Evolutionary conservation across 2,888 invertebrate genomes (phyloP).

Genomic region (Neocrepidodera transversa): DNA sequence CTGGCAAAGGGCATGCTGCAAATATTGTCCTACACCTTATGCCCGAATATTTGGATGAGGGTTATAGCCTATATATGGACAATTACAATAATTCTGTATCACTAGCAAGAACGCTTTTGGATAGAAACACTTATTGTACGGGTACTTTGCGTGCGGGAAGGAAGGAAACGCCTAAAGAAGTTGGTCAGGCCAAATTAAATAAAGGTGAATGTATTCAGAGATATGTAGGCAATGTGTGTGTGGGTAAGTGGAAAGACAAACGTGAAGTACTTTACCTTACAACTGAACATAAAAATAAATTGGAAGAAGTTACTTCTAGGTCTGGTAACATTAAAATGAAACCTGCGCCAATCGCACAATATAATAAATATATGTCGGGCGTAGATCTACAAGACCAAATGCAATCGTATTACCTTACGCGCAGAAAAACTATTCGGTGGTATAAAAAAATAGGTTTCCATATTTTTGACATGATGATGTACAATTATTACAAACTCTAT

Average conservation of each 20-base stretch:
- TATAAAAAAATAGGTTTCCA: not conserved
- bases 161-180: slow-evolving; percentile 7
- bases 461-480: not conserved
- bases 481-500: not conserved
- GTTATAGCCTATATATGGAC: slow-evolving; percentile 2
- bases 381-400: no score
- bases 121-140: no score
- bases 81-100: slow-evolving; percentile 13
- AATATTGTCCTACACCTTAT: slow-evolving; percentile 8
- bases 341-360: slow-evolving; percentile 2
- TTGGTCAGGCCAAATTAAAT: slow-evolving; percentile 6
- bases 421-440: no score
- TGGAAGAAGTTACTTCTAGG: not conserved
- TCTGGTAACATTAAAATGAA: slow-evolving; percentile 1
- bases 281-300: not conserved
- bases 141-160: slow-evolving; percentile 7
- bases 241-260: slow-evolving; percentile 8
- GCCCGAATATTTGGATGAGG: slow-evolving; percentile 2
- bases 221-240: slow-evolving; percentile 2
- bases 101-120: not conserved
- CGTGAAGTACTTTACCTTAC: slow-evolving; percentile 5
- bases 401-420: no score
- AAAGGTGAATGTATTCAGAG: slow-evolving; percentile 5
- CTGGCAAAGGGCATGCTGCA: no score
- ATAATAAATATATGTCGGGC: no score